Evolutionary conservation across 2,888 invertebrate species (phyloP), one percentile per base, ranked within the genome.

Genomic region (Octodonta nipae): DNA sequence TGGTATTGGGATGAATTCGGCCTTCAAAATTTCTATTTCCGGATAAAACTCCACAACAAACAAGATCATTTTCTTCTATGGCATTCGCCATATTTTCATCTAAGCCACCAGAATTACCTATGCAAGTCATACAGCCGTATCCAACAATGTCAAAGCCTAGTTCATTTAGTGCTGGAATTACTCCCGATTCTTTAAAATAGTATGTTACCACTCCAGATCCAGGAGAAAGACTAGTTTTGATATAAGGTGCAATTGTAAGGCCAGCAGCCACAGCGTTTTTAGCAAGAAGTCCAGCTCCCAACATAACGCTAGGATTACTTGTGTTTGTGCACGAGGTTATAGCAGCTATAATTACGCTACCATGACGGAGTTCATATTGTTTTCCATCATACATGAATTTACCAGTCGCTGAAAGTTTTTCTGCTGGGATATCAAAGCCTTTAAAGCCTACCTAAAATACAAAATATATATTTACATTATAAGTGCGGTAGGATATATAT

Each of bases 81-180:
- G 88, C 88, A 49, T 85, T 83, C 0, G 78, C 81, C n/a, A 93
- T 81, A 46, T 81, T 73, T 30, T 93, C 92, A 32, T 87, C 84
- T 0, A 98, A 73, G 0, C 93, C 92, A 0, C 96, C 96, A 4
- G 89, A 89, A 67, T 98, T 98, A 1, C 96, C 96, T 46, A 98
- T 98, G 57, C 98, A 98, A 0, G 96, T 96, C 95, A 95, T 96
- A 60, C 98, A 98, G 0, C 96, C 96, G 55, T 95, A 98, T n/a
- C 96, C 96, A 6, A 30, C 93, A 28, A 89, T 79, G 13, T 87
- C 76, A 58, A 96, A 98, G 5, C 95, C 95, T 2, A 95, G 67
- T 54, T 81, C 68, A 47, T 82, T 78, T 33, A 96, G 61, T 49
- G 80, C 82, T 0, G 89, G 86, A 10, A 88, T 74, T 2, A 96